Evolutionary conservation across 2,113 vertebrate genomes (phyloP).

Genomic region (Onychostruthus taczanowskii): DNA sequence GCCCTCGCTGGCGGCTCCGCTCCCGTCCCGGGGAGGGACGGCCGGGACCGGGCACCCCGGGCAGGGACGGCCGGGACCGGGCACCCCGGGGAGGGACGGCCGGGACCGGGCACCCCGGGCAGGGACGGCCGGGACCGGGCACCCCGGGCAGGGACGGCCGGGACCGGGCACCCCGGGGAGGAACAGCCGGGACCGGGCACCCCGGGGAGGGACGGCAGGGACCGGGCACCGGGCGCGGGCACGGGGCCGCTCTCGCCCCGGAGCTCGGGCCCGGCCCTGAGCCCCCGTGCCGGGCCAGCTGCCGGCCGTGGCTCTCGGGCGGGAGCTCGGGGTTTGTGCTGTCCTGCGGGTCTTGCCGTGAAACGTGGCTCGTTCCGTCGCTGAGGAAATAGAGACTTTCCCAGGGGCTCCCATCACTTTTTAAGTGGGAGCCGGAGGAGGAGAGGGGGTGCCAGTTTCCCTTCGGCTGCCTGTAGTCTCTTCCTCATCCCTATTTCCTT

Average conservation of each 20-base stretch:
- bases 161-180: too few relatives aligned
- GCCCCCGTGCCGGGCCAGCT: not conserved
- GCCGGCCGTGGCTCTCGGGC: fast-evolving
- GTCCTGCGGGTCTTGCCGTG: not conserved
- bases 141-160: too few relatives aligned
- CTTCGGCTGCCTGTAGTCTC: not conserved
- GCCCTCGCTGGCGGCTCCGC: too few relatives aligned
- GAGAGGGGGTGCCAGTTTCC: not conserved
- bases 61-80: too few relatives aligned
- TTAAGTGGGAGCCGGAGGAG: not conserved
- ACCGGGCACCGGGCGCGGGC: too few relatives aligned
- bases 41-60: too few relatives aligned
- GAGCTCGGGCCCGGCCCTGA: not conserved
- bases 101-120: too few relatives aligned
- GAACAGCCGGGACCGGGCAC: too few relatives aligned
- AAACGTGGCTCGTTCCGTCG: not conserved
- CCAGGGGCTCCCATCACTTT: not conserved
- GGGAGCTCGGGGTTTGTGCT: not conserved
- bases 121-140: too few relatives aligned
- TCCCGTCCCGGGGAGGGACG: too few relatives aligned
- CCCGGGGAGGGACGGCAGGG: too few relatives aligned
- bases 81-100: too few relatives aligned
- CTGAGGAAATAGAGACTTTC: not conserved
- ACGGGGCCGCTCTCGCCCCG: not conserved
- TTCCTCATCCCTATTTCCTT: not conserved